Evolutionary conservation across 92 coral and sea anemone species (phyloP).

Genomic region (Siderastrea siderea): DNA sequence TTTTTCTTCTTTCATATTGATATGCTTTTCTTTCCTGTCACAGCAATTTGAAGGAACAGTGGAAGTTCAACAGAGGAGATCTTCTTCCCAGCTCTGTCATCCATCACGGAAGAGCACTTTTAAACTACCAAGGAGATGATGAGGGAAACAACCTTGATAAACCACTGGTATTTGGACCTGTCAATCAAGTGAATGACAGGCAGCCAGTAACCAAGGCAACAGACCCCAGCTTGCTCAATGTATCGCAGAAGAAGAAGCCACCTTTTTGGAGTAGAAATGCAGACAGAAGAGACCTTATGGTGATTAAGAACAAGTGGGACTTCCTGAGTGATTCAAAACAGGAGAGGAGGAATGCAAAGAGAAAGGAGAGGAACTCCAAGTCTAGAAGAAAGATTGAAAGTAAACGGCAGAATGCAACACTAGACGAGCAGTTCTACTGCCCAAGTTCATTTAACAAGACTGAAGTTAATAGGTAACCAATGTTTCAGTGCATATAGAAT

Average conservation of each 20-base stretch:
- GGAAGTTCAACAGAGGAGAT: slow-evolving; percentile 73
- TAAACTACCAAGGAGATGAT: slow-evolving; percentile 82
- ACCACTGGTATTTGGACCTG: slow-evolving; percentile 62
- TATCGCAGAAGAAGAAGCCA: slow-evolving; percentile 50
- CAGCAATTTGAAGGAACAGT: slow-evolving; percentile 86
- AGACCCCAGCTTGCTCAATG: slow-evolving; percentile 58
- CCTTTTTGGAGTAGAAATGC: slow-evolving; percentile 14
- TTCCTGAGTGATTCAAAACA: slow-evolving; percentile 61
- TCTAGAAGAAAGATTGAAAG: slow-evolving; percentile 44
- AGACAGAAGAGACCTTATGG: slow-evolving; percentile 83
- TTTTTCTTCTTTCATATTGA: too few species aligned
- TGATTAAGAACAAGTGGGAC: slow-evolving; percentile 86
- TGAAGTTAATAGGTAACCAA: slow-evolving; percentile 57
- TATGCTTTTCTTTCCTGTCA: background rate
- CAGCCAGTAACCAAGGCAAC: slow-evolving; percentile 30
- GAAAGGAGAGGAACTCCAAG: slow-evolving; percentile 46
- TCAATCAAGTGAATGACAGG: slow-evolving; percentile 21
- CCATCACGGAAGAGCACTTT: slow-evolving; percentile 93
- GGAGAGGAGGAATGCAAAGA: slow-evolving; percentile 58
- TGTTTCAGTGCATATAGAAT: background rate
- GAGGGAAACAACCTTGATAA: slow-evolving; percentile 57
- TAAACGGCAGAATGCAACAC: slow-evolving; percentile 51
- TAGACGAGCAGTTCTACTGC: slow-evolving; percentile 59
- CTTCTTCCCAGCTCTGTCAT: slow-evolving; percentile 71
- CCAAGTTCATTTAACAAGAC: slow-evolving; percentile 70